Evolutionary conservation across 2,797 vertebrate species (phyloP), one percentile per base, ranked within the genome.

Genomic region (Balearica regulorum): DNA sequence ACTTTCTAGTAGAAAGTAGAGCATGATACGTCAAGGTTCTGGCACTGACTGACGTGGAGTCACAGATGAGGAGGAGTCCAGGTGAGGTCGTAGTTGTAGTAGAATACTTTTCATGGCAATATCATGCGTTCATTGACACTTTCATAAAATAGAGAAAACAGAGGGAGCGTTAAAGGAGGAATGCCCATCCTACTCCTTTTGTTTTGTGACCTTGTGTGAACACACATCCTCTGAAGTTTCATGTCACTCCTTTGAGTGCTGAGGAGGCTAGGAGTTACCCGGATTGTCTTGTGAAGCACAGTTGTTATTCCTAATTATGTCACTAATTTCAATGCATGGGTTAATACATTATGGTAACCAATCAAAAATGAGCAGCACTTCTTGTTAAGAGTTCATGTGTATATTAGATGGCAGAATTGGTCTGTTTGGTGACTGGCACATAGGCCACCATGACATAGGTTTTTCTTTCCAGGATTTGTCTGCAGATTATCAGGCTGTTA

Each of bases 121-220:
- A 18, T 5, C 3, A 0, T 26, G 37, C 3, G 3, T 24, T 35
- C 29, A 26, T 0, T 41, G 75, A 19, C 14, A 2, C 41, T 73
- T 68, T 16, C 37, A n/a, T 44, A 61, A 71, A 71, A n/a, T 9
- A 39, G 19, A 79, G 44, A 48, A 41, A 69, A 28, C 29, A 28
- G 20, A 8, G 11, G 17, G 37, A 35, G 29, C 33, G 65, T 22
- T 72, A 39, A 39, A 54, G 48, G 14, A 80, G 29, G 61, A 75
- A 57, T 55, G 28, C 22, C 46, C 22, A 19, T 65, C 21, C 39
- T 31, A 13, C 25, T 70, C 9, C 48, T 73, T 60, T 41, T 28
- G 35, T 6, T 49, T 33, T 53, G 43, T 41, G 65, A 49, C 46
- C 60, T 21, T 20, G 11, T 41, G 31, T 44, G 54, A 65, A 4